A percentile compares a stretch with the other conserved stretches of the same genome.
phyloP scores from a whole-genome alignment of 2,113 vertebrate genomes.

The Aptenodytes patagonicus region DNA sequence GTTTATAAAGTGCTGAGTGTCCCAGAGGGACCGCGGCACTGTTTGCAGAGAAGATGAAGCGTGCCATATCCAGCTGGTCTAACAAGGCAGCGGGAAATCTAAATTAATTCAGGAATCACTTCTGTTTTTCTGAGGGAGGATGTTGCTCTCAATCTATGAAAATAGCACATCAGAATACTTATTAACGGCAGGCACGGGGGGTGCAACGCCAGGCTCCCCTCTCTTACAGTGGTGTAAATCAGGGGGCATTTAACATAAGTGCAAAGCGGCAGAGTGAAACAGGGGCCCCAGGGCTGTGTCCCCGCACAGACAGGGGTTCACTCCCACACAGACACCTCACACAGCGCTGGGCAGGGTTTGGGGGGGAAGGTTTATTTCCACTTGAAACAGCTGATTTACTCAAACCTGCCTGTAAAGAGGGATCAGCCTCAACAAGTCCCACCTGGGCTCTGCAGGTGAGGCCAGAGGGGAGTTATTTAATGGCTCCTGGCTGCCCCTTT shows the following conservation, averaged over 20 bases:
- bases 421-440: neutral
- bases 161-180: neutral
- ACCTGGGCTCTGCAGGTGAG: neutral
- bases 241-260: neutral
- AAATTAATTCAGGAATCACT: slow-evolving; percentile 69
- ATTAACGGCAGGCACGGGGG: neutral
- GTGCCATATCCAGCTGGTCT: slow-evolving; percentile 61
- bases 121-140: neutral
- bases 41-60: slow-evolving; percentile 56
- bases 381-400: neutral
- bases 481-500: neutral
- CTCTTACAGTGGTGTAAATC: neutral
- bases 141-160: neutral
- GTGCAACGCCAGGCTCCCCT: neutral
- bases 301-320: neutral
- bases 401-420: neutral
- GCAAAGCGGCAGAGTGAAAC: neutral
- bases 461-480: neutral
- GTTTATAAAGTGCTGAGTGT: slow-evolving; percentile 90
- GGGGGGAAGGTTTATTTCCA: neutral
- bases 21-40: slow-evolving; percentile 77
- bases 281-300: neutral
- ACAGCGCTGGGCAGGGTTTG: neutral
- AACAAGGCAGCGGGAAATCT: slow-evolving; percentile 58
- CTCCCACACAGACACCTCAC: neutral